phyloP scores from a whole-genome alignment of 2,888 invertebrate species.

The Sphaeridia pumilis region DNA sequence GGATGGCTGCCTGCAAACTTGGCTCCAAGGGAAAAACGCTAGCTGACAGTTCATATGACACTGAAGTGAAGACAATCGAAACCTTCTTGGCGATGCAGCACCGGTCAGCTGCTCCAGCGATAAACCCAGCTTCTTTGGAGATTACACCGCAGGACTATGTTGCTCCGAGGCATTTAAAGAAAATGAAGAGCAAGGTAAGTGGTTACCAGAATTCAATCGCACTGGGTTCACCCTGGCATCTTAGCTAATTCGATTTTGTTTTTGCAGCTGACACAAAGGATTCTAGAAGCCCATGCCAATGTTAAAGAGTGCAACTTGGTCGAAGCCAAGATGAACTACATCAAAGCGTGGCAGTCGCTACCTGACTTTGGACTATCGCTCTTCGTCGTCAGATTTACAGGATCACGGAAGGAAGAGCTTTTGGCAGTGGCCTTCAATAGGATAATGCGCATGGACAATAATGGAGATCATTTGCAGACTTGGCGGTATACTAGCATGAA shows the following conservation, averaged over 20 bases:
- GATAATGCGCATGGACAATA: slow-evolving; percentile 88
- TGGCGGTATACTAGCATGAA: slow-evolving; percentile 97
- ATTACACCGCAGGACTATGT: slow-evolving; percentile 61
- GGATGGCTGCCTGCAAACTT: slow-evolving; percentile 95
- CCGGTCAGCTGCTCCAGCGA: slow-evolving; percentile 62
- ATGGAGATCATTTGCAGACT: slow-evolving; percentile 89
- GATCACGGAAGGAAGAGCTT: slow-evolving; percentile 74
- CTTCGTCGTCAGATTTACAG: slow-evolving; percentile 86
- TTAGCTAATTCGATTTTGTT: no score
- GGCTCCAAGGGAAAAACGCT: slow-evolving; percentile 92
- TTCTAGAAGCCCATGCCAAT: slow-evolving; percentile 91
- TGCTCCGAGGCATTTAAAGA: slow-evolving; percentile 71
- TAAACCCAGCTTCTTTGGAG: slow-evolving; percentile 51
- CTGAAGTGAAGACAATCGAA: slow-evolving; percentile 76
- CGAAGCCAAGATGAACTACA: slow-evolving; percentile 93
- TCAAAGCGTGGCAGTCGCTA: slow-evolving; percentile 95
- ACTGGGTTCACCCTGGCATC: no score
- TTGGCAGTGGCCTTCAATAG: slow-evolving; percentile 89
- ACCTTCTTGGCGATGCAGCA: slow-evolving; percentile 82
- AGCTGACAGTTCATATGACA: slow-evolving; percentile 86
- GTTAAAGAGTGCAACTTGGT: slow-evolving; percentile 76
- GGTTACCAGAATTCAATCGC: no score
- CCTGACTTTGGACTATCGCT: slow-evolving; percentile 91
- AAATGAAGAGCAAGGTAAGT: slow-evolving; percentile 67
- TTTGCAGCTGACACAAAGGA: slow-evolving; percentile 69